Percentiles rank a stretch among this genome's conserved stretches.
Evolutionary conservation across 2,797 vertebrate genomes (phyloP).

Genomic region (Cuculus canorus): DNA sequence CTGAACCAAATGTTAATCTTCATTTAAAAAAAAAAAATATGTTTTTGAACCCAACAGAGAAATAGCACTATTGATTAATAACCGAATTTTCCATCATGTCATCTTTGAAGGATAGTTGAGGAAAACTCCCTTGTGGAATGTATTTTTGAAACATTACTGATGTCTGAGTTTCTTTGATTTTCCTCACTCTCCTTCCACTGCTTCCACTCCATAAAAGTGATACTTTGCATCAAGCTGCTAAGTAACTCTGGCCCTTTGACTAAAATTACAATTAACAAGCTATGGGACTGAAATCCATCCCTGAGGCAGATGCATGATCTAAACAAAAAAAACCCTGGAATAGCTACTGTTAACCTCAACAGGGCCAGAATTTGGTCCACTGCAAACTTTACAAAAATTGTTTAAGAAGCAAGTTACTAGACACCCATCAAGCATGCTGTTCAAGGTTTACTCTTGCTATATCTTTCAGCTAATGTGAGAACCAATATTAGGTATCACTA

Average conservation of each 20-base stretch:
- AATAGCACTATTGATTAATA: conserved; percentile 41
- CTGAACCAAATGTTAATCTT: conserved; percentile 41
- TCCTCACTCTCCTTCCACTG: not conserved
- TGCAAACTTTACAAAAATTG: not conserved
- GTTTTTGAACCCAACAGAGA: conserved; percentile 13
- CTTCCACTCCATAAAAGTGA: not conserved
- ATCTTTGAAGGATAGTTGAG: conserved; percentile 45
- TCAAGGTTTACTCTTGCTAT: not conserved
- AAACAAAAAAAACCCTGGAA: not conserved
- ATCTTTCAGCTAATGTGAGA: not conserved
- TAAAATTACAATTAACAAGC: conserved; percentile 23
- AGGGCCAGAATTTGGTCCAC: not conserved
- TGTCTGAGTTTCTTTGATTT: conserved; percentile 48
- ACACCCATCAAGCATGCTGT: not conserved
- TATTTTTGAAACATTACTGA: conserved; percentile 37
- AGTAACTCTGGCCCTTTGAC: not conserved
- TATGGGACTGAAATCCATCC: not conserved
- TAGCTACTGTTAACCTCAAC: not conserved
- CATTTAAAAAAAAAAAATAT: not conserved
- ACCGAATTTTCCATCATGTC: conserved; percentile 26
- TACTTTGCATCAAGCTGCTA: not conserved
- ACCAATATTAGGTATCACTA: not conserved
- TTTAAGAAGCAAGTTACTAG: not conserved
- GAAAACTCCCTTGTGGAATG: conserved; percentile 35
- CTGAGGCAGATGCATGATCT: not conserved